Conservation (phyloP, 2,888 invertebrate species). For the Sarcophaga subvicina region DNA sequence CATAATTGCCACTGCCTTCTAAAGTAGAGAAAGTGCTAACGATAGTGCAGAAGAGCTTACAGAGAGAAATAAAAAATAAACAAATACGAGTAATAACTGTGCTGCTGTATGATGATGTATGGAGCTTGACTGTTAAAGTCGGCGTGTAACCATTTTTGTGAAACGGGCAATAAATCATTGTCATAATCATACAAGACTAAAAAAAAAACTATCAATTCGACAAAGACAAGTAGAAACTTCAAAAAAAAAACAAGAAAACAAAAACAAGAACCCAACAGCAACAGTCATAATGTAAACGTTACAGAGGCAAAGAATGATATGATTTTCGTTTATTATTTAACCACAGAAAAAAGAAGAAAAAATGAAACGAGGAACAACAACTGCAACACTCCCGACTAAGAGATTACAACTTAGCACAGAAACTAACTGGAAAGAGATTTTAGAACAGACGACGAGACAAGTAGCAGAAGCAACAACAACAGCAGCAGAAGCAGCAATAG, state of each 20-base stretch:
- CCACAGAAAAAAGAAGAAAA: background rate
- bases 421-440: background rate
- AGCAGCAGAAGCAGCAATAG: slow-evolving; percentile 20
- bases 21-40: too few species aligned
- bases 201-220: too few species aligned
- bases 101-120: too few species aligned
- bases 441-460: background rate
- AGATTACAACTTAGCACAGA: background rate
- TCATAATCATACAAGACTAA: slow-evolving; percentile 12
- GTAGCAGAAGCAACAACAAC: slow-evolving; percentile 23
- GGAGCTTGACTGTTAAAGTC: too few species aligned
- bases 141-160: slow-evolving; percentile 17
- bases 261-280: slow-evolving; percentile 10
- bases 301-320: background rate
- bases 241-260: background rate
- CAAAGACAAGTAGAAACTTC: too few species aligned
- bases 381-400: background rate
- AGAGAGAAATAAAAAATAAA: too few species aligned
- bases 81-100: too few species aligned
- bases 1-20: too few species aligned
- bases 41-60: too few species aligned
- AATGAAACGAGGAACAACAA: background rate
- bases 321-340: background rate
- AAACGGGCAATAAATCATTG: slow-evolving; percentile 56
- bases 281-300: slow-evolving; percentile 26